Evolutionary conservation across 2,113 vertebrate species (phyloP).

Genomic region (Xiphophorus maculatus): DNA sequence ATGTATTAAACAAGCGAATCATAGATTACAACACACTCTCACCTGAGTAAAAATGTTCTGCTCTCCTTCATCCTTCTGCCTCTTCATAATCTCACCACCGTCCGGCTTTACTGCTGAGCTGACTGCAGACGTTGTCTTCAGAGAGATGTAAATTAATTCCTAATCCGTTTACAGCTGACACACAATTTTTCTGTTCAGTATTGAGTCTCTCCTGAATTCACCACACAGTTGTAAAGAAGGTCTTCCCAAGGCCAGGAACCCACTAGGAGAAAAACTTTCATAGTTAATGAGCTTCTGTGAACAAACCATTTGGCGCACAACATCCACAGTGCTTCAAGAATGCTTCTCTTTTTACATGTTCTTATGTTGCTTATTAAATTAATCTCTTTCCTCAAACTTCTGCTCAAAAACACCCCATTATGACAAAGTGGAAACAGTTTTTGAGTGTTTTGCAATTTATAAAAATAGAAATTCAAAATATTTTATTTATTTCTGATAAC

Average conservation of each 20-base stretch:
- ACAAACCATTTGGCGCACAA: too few relatives aligned
- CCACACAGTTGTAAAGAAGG: not conserved
- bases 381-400: too few relatives aligned
- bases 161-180: constrained; percentile 16
- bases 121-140: not conserved
- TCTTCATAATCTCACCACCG: constrained; percentile 1
- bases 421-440: too few relatives aligned
- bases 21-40: constrained; percentile 1
- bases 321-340: too few relatives aligned
- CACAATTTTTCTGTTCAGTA: not conserved
- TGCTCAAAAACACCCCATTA: too few relatives aligned
- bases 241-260: not conserved
- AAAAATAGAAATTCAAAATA: too few relatives aligned
- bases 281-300: not conserved
- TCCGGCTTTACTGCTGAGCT: constrained; percentile 5
- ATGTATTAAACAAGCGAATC: not conserved
- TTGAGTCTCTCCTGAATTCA: not conserved
- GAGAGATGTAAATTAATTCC: constrained; percentile 11
- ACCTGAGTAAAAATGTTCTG: constrained; percentile 2
- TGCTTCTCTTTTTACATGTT: too few relatives aligned
- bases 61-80: not conserved
- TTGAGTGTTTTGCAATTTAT: too few relatives aligned
- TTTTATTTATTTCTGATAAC: too few relatives aligned
- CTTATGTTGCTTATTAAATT: too few relatives aligned
- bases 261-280: not conserved